Percentiles rank a stretch among this genome's conserved stretches.
Evolutionary conservation across 2,113 vertebrate genomes (phyloP).

Genomic region (Archilochus colubris): DNA sequence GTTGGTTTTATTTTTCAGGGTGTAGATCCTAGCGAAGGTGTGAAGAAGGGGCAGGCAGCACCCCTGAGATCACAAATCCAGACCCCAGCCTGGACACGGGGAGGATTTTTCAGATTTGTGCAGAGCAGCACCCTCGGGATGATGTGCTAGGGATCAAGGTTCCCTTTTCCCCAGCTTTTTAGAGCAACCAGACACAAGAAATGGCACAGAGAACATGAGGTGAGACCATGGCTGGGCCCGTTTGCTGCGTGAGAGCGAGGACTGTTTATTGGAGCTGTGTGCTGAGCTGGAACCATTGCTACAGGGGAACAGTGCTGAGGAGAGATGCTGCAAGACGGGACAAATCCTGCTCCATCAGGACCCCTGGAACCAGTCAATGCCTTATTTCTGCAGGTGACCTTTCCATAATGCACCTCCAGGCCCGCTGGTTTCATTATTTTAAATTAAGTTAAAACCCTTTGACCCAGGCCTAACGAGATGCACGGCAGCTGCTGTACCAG

Average conservation of each 20-base stretch:
- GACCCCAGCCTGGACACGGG: no score
- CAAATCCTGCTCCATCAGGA: background rate
- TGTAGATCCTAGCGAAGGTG: no score
- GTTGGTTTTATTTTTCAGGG: no score
- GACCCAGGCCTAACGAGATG: accelerated
- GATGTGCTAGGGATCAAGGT: background rate
- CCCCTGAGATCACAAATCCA: no score
- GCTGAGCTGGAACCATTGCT: background rate
- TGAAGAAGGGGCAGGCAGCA: no score
- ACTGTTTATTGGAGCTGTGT: constrained; percentile 15
- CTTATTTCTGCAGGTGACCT: background rate
- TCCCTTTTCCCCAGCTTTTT: background rate
- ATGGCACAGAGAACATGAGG: background rate
- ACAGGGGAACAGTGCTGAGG: background rate
- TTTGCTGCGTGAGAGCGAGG: background rate
- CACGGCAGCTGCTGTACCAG: background rate
- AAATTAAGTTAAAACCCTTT: background rate
- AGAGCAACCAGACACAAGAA: background rate
- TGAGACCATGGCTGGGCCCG: accelerated
- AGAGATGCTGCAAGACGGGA: background rate
- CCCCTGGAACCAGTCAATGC: background rate
- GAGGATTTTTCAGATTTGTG: no score
- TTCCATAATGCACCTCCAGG: background rate
- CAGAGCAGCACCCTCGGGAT: no score
- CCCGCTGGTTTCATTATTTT: background rate